Evolutionary conservation across 37 sponge, comb jelly and placozoan species (phyloP), one percentile per base, ranked within the genome.

Genomic region (Amphimedon queenslandica): DNA sequence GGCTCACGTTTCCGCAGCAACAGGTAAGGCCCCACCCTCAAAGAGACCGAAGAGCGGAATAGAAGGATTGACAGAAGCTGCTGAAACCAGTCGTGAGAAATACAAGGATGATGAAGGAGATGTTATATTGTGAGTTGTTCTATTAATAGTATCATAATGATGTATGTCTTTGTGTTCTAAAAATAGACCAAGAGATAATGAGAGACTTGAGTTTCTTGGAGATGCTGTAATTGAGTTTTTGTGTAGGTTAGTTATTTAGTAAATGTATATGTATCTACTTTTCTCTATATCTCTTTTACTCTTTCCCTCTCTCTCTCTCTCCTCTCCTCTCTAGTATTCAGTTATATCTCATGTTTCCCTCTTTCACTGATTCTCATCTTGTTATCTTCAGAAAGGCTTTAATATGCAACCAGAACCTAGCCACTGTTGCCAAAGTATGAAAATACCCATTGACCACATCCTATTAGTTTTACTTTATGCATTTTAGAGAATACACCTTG

Each of bases 171-270:
- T 42, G n/a, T 38, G 40, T 36, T 24, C 67, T 21, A 29, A 11
- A 68, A 4, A 37, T 16, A 71, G 88, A 36, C 42, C 76, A 18
- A 25, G 70, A 28, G 60, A 86, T 37, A 82, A 86, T 42, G 92
- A 91, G 37, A 60, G 78, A 55, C 56, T 91, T 64, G 92, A 91
- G 47, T 91, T 79, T 42, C 80, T 91, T 0, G 92, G 92, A 28
- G 92, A 91, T 78, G 92, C 92, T 5, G 75, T 85, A 2, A 27
- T 91, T 57, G 87, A 91, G 57, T 91, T 68, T 40, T 13, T 47
- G 53, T 18, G 53, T 47, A 13, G 53, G 13, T 47, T 8, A 47
- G 13, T 47, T 8, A 13, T 47, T 47, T 13, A 47, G 53, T 47
- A 47, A 13, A 47, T 47, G 13, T 47, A 47, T 16, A 13, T 70